A percentile compares a stretch with the other conserved stretches of the same genome.
Evolutionary conservation across 1,140 invertebrate species (phyloP).

Genomic region (Eumeta japonica): DNA sequence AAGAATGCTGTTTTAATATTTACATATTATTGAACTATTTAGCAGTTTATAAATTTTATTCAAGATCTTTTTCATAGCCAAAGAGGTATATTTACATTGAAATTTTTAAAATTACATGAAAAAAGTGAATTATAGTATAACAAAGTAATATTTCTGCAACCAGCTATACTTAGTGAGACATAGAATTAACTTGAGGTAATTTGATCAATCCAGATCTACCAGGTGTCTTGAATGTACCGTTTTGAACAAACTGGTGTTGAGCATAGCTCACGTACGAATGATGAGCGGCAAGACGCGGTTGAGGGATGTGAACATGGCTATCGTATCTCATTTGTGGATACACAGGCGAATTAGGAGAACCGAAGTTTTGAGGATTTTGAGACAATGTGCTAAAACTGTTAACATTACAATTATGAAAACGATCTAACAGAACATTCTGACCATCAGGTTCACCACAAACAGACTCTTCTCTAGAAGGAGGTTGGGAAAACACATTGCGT

Average conservation of each 20-base stretch:
- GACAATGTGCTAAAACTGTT: constrained; percentile 15
- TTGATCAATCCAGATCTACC: constrained; percentile 37
- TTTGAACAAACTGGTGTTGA: constrained; percentile 19
- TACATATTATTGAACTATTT: no score
- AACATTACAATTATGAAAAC: constrained; percentile 27
- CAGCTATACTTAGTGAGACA: no score
- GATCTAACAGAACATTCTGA: constrained; percentile 30
- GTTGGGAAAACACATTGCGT: constrained; percentile 44
- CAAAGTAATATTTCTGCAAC: no score
- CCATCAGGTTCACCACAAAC: constrained; percentile 34
- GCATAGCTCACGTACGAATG: constrained; percentile 22
- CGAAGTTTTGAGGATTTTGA: constrained; percentile 23
- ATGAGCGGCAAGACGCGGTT: constrained; percentile 27
- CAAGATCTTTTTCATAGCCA: no score
- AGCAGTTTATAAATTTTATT: no score
- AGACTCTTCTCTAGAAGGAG: constrained; percentile 45
- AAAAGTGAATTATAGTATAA: no score
- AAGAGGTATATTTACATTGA: no score
- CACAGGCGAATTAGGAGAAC: constrained; percentile 33
- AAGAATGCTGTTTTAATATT: no score
- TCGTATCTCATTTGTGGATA: constrained; percentile 49
- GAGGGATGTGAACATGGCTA: constrained; percentile 46
- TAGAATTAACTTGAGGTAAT: constrained; percentile 36
- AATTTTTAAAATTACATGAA: no score
- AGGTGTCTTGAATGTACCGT: constrained; percentile 32